A percentile compares a stretch with the other conserved stretches of the same genome.
These are phyloP conservation scores for Corbicula japonica DNA, from an alignment of 2,888 invertebrate species.

Conservation along the genomic window DNA sequence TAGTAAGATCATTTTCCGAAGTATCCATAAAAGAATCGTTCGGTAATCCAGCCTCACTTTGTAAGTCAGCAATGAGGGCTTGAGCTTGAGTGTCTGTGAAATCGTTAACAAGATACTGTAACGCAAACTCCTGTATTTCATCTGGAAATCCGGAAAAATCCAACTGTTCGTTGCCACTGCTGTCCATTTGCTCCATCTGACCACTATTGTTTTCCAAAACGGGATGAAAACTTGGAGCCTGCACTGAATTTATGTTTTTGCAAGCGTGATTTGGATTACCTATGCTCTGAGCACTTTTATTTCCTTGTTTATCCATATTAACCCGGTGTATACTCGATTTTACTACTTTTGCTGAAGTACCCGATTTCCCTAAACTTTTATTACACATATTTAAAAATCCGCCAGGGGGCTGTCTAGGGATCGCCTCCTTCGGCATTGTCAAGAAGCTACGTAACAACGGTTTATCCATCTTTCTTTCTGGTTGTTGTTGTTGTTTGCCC, in stretches of 20 bases:
- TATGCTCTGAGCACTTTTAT: slow-evolving; percentile 19
- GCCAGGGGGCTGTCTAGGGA: slow-evolving; percentile 49
- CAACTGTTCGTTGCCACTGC: slow-evolving; percentile 20
- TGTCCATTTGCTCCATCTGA: not conserved
- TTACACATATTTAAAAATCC: slow-evolving; percentile 30
- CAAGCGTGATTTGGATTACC: slow-evolving; percentile 4
- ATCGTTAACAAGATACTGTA: slow-evolving; percentile 57
- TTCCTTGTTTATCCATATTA: slow-evolving; percentile 20
- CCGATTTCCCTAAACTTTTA: not conserved
- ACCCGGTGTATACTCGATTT: not conserved
- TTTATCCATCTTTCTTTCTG: slow-evolving; percentile 30
- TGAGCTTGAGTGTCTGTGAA: slow-evolving; percentile 45
- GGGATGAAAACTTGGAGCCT: not conserved
- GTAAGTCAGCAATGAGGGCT: slow-evolving; percentile 43
- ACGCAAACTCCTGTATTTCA: slow-evolving; percentile 61
- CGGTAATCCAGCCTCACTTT: slow-evolving; percentile 33
- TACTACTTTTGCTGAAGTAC: not conserved
- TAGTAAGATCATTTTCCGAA: slow-evolving; percentile 32
- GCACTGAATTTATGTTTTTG: slow-evolving; percentile 11
- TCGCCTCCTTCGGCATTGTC: slow-evolving; percentile 58
- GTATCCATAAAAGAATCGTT: slow-evolving; percentile 60
- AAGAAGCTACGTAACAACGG: slow-evolving; percentile 58
- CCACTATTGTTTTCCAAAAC: slow-evolving; percentile 11
- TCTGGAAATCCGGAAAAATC: slow-evolving; percentile 44
- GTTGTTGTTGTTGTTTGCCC: not conserved